Evolutionary conservation across 2,888 invertebrate species (phyloP), one percentile per base, ranked within the genome.

Genomic region (Drosophila pegasa): DNA sequence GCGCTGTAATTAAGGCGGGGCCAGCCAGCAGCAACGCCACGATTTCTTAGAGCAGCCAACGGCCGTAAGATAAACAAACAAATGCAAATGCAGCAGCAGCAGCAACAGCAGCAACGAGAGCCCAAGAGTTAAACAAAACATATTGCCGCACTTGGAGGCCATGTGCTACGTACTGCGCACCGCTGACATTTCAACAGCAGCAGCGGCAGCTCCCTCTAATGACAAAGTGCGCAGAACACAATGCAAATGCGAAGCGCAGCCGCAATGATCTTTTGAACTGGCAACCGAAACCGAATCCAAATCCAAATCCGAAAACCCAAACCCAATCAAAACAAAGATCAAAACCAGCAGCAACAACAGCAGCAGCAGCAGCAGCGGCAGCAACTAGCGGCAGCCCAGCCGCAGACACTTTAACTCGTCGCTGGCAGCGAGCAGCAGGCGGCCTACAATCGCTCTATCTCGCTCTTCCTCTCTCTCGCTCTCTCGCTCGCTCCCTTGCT

Each of bases 81-180:
- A 72, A 71, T 70, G 76, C 71, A 67, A 75, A 62, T 71, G 57
- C 72, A 62, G 43, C 43, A 43, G 4, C 20, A 2, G 22, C 43
- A 25, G 7, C 22, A 3, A 31, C 47, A 29, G 40, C 66, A 64
- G 41, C 70, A 76, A 45, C 52, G 38, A 61, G 55, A 43, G 45
- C 62, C 69, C 48, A 81, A 83, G 86, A 88, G 88, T 86, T 88
- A 84, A 87, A 86, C 87, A 86, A 88, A 84, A 87, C 83, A 88
- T 78, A 88, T 88, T 88, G 82, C 82, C 82, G 62, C 82, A 82
- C 80, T 83, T 72, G 88, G 80, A 75, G 81, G 81, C 87, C 88
- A 84, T 87, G 81, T 80, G 75, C 75, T 47, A 60, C 20, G 67
- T 63, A 65, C 67, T 72, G 79, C 45, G 70, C 80, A 64, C 69